A percentile compares a stretch with the other conserved stretches of the same genome.
Evolutionary conservation across 2,113 vertebrate species (phyloP).

Genomic region (Psephotus haematonotus): DNA sequence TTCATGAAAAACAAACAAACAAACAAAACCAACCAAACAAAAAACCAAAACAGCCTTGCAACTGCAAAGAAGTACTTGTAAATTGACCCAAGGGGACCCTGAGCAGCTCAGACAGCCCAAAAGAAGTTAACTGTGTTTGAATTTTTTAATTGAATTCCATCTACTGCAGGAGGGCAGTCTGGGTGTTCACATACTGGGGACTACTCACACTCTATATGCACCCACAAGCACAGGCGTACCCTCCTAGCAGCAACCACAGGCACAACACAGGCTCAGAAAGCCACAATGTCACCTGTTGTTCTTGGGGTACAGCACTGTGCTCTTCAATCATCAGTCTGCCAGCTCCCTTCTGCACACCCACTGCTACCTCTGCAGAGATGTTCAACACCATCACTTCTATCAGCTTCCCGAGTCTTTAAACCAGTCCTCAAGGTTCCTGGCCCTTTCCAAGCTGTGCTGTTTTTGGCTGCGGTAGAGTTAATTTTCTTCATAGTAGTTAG

Average conservation of each 20-base stretch:
- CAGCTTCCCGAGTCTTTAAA: background rate
- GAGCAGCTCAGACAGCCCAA: background rate
- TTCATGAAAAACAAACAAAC: background rate
- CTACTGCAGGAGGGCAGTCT: background rate
- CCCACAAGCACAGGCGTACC: background rate
- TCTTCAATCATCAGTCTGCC: background rate
- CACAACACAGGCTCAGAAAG: rapidly evolving
- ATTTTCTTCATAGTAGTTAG: background rate
- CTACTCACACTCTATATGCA: background rate
- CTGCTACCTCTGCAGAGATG: background rate
- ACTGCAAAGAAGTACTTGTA: background rate
- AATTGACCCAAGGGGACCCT: background rate
- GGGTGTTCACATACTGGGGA: background rate
- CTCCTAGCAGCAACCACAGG: background rate
- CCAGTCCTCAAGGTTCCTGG: background rate
- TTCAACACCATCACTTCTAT: background rate
- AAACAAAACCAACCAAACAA: background rate
- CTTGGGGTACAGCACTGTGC: rapidly evolving
- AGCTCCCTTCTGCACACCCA: rapidly evolving
- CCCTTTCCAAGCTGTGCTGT: background rate
- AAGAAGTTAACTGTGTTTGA: background rate
- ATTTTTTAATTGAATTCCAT: background rate
- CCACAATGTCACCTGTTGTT: background rate
- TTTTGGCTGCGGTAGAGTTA: rapidly evolving
- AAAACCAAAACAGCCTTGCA: background rate